Base-by-base conservation (phyloP, 92 coral and sea anemone genomes). In the Palythoa heliodiscus region DNA sequence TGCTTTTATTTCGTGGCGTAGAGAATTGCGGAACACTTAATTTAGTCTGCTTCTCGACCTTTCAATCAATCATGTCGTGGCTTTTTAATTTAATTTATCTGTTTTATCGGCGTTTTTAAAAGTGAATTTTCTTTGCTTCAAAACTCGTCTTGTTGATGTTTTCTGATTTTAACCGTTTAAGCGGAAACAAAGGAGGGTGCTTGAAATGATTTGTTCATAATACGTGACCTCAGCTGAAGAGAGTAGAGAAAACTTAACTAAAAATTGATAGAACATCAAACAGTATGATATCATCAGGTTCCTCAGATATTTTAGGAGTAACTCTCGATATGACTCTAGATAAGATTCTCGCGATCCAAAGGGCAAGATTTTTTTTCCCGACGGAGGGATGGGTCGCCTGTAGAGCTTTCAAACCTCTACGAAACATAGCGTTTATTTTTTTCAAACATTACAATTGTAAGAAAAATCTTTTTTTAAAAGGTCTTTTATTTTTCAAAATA, bases 1-100 rank as follows among this genome's bases (percentile, higher is more conserved):
- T 66, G 74, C 22, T 66, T 66, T 16, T 16, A 66, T 43, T 43
- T 11, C 10, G 57, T 40, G 73, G 50, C 70, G 24, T 66, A 23
- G 73, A 66, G 73, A 43, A 80, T 4, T 14, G 25, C 11, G 11
- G 74, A 80, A 80, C 84, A 66, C 24, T 53, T 66, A 12, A 7
- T 5, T 53, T 0, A 53, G 7, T 24, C 25, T 15, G 1, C 58
- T 58, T 25, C 12, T 2, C 14, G 1, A 17, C 11, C 3, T 10
- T 17, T 17, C 75, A 38, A 14, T 35, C 50, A 2, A 29, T 73
- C 57, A 39, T 74, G 57, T 63, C 57, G 40, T 61, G 84, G 55
- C 84, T 58, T 63, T 20, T 64, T 43, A 79, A 37, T 57, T 29
- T 23, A 77, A 7, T 54, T 55, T 20, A 22, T 79, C 72, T 13